Base-by-base conservation (phyloP, 2,113 vertebrate genomes). In the Hyla sarda region DNA sequence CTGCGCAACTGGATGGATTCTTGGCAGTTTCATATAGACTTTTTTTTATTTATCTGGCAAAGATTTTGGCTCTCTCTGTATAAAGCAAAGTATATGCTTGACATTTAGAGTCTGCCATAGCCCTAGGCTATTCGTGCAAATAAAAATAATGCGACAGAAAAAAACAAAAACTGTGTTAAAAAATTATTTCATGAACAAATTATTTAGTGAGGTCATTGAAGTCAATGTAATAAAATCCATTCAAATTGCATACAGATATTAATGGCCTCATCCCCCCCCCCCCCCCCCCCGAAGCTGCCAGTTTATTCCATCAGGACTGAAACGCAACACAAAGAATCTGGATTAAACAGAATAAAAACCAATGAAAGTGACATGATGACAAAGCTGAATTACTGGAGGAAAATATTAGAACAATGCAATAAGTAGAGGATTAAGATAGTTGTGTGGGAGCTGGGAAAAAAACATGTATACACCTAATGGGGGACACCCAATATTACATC, bases 1-100 rank as follows among this genome's bases (percentile, higher is more conserved):
- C 34, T 62, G 54, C 45, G 52, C 52, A 62, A 62, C 23, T 84
- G 82, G 71, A 84, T 72, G 28, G 37, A 74, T 84, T 84, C 82
- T 83, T 83, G 82, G 82, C 82, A 73, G 21, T 83, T 83, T 73
- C 3, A 41, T 25, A 84, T 28, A 82, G 48, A 62, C 45, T 37
- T 60, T 62, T 82, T 82, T 67, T 58, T 54, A 71, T 82, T 56
- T 74, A 83, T 74, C 65, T 83, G 82, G 82, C 82, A 83, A 73
- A 30, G n/a, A 75, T 84, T 75, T 75, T 84, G 72, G 82, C 54
- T 45, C 37, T 50, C 75, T 75, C 52, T 47, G n/a, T 84, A 45
- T 84, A 84, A 84, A 75, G 62, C 69, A 75, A 76, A 76, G 54
- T 84, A 84, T 73, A 75, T 62, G 37, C 71, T 62, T 76, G 82